These are phyloP conservation scores for Cottoperca gobio DNA, from an alignment of 2,797 vertebrate species.

Conservation along the genomic window DNA sequence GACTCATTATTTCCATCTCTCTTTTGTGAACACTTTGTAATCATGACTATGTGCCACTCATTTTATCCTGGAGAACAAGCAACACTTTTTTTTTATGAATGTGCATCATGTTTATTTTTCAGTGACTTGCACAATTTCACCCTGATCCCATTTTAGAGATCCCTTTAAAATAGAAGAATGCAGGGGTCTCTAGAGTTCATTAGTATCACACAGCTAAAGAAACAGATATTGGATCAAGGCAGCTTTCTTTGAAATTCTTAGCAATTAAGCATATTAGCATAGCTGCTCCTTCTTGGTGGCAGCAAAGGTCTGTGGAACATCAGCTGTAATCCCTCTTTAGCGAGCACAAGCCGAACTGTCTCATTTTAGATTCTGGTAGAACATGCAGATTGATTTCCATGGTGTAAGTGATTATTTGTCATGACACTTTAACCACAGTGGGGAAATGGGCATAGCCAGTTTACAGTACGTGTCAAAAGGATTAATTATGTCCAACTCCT, in stretches of 20 bases:
- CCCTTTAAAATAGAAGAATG: slow-evolving; percentile 7
- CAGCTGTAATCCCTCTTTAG: slow-evolving; percentile 39
- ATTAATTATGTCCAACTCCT: slow-evolving; percentile 10
- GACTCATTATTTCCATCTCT: slow-evolving; percentile 49
- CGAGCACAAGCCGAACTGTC: slow-evolving; percentile 16
- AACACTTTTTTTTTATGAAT: slow-evolving; percentile 45
- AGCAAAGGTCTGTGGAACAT: slow-evolving; percentile 17
- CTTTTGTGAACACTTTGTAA: slow-evolving; percentile 43
- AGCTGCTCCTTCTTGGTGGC: slow-evolving; percentile 28
- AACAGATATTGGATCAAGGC: slow-evolving; percentile 27
- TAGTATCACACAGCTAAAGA: slow-evolving; percentile 28
- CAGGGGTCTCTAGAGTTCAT: slow-evolving; percentile 31
- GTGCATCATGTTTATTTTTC: slow-evolving; percentile 48
- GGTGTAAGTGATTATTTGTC: slow-evolving; percentile 27
- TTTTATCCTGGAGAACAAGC: slow-evolving; percentile 42
- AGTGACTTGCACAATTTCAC: slow-evolving; percentile 45
- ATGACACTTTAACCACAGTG: slow-evolving; percentile 16
- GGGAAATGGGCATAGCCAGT: slow-evolving; percentile 2
- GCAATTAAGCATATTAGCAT: slow-evolving; percentile 23
- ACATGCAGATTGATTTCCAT: slow-evolving; percentile 37
- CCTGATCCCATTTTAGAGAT: slow-evolving; percentile 33
- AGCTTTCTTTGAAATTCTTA: slow-evolving; percentile 22
- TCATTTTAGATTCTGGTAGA: slow-evolving; percentile 25
- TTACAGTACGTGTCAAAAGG: background rate
- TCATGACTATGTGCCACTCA: slow-evolving; percentile 8